These are phyloP conservation scores for Phrixothrix hirtus DNA, from an alignment of 2,888 invertebrate genomes.

Conservation along the genomic window DNA sequence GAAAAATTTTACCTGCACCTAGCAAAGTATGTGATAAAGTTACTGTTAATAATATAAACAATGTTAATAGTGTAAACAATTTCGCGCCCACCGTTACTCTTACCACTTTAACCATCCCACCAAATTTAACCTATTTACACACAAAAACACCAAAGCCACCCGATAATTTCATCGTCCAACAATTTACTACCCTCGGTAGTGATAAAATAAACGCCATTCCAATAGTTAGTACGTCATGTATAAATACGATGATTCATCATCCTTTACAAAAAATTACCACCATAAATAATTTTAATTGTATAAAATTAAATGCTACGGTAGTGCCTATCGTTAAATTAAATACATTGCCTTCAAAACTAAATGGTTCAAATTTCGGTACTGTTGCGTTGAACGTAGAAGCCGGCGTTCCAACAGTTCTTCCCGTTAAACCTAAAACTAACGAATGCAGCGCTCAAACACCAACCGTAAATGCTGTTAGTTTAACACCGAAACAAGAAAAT, in stretches of 20 bases:
- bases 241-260: conserved; percentile 50
- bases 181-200: conserved; percentile 49
- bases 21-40: conserved; percentile 50
- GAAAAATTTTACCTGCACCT: conserved; percentile 55
- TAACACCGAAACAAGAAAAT: conserved; percentile 26
- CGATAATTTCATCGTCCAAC: conserved; percentile 51
- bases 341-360: conserved; percentile 43
- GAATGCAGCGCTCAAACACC: conserved; percentile 26
- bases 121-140: conserved; percentile 54
- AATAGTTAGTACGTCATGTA: conserved; percentile 50
- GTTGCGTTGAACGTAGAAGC: conserved; percentile 50
- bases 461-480: conserved; percentile 14
- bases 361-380: conserved; percentile 33
- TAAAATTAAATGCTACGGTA: conserved; percentile 56
- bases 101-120: conserved; percentile 50
- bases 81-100: conserved; percentile 51
- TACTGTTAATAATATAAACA: conserved; percentile 35
- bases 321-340: conserved; percentile 57
- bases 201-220: conserved; percentile 50
- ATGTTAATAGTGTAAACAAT: conserved; percentile 42
- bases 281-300: conserved; percentile 53
- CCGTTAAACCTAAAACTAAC: conserved; percentile 46
- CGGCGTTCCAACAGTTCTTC: conserved; percentile 52
- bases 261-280: conserved; percentile 51
- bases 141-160: conserved; percentile 53